Percentiles rank a stretch among this genome's conserved stretches.
These are phyloP conservation scores for Gopherus evgoodei DNA, from an alignment of 2,113 vertebrate species.

Conservation along the genomic window DNA sequence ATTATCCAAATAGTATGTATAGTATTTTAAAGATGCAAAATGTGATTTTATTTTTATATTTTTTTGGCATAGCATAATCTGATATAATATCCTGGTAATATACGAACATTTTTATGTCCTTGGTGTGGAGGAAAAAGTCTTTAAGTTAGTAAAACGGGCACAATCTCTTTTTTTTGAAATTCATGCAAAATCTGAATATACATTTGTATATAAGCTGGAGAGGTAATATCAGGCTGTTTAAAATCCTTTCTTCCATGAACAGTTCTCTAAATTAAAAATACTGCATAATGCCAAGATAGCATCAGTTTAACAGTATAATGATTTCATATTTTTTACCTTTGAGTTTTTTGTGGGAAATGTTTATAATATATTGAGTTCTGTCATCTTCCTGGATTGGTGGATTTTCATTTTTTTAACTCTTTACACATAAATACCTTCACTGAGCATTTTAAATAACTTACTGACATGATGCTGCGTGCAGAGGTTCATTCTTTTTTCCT, in stretches of 20 bases:
- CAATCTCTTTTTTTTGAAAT: background rate
- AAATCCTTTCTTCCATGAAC: background rate
- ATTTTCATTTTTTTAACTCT: constrained; percentile 8
- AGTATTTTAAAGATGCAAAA: background rate
- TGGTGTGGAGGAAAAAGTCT: background rate
- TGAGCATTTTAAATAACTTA: constrained; percentile 26
- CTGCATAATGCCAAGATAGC: background rate
- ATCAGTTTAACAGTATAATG: background rate
- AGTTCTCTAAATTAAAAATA: background rate
- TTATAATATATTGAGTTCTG: background rate
- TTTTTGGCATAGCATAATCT: background rate
- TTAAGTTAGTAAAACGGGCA: background rate
- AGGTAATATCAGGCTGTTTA: background rate
- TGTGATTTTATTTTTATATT: background rate
- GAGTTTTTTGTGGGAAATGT: background rate
- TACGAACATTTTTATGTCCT: too few relatives aligned
- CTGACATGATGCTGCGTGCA: background rate
- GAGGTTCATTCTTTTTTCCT: background rate
- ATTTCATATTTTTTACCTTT: background rate
- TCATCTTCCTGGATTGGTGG: background rate
- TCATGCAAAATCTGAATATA: background rate
- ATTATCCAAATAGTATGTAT: background rate
- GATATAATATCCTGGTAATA: background rate
- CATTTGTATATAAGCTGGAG: background rate
- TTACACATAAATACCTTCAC: background rate